Percentiles rank a stretch among this genome's conserved stretches.
These are phyloP conservation scores for Chaetura pelagica DNA, from an alignment of 2,113 vertebrate genomes.

Conservation along the genomic window DNA sequence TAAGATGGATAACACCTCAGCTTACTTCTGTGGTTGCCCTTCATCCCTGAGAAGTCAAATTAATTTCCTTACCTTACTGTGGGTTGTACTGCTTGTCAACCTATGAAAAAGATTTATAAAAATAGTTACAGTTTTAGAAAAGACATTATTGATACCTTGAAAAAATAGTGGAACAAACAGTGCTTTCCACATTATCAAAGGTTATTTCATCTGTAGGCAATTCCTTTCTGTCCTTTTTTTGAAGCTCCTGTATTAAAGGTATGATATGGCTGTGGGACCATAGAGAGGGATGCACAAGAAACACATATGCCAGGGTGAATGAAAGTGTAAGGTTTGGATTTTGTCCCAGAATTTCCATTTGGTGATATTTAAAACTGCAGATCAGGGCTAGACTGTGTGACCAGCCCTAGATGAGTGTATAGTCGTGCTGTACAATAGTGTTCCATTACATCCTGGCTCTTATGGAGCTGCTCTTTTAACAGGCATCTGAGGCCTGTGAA, in stretches of 20 bases:
- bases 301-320: background rate
- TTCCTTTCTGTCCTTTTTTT: background rate
- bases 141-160: background rate
- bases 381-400: background rate
- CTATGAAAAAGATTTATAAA: background rate
- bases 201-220: background rate
- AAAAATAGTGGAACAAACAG: background rate
- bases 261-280: background rate
- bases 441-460: background rate
- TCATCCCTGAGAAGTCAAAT: background rate
- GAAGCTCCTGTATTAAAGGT: background rate
- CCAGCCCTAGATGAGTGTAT: background rate
- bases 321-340: background rate
- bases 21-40: background rate
- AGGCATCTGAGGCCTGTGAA: background rate
- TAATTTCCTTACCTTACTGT: background rate
- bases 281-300: background rate
- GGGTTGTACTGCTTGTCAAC: background rate
- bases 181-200: background rate
- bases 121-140: background rate
- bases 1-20: background rate
- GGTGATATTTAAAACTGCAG: conserved; percentile 16
- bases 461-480: background rate
- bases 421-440: background rate
- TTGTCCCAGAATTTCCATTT: background rate